Conservation (phyloP, 2,797 vertebrate species). For the Coreius guichenoti region DNA sequence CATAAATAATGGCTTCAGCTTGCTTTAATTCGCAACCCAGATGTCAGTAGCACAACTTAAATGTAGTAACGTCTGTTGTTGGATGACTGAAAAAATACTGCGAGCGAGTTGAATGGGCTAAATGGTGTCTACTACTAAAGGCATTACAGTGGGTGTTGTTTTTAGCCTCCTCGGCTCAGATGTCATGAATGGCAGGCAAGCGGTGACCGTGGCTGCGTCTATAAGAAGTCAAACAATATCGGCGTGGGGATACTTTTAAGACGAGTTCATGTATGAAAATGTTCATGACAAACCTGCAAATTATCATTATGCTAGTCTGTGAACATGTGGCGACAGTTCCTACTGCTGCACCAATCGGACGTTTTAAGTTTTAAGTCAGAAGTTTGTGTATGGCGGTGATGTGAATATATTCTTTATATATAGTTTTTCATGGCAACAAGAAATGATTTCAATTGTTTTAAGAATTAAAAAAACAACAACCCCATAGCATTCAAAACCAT, state of each 20-base stretch:
- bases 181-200: constrained; percentile 40
- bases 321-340: constrained; percentile 7
- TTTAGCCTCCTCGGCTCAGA: constrained; percentile 32
- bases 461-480: neutral
- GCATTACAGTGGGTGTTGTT: constrained; percentile 44
- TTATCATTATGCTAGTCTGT: neutral
- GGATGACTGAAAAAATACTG: neutral
- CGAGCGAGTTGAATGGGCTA: constrained; percentile 19
- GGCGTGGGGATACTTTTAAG: neutral
- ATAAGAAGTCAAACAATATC: constrained; percentile 19
- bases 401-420: neutral
- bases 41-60: constrained; percentile 23
- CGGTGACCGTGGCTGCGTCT: constrained; percentile 2
- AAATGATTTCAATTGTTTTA: neutral
- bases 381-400: neutral
- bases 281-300: neutral
- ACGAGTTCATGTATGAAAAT: neutral
- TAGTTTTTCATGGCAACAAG: neutral
- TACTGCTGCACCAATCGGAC: neutral
- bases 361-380: constrained; percentile 17
- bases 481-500: neutral
- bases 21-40: constrained; percentile 12
- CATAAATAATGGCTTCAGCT: neutral
- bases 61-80: neutral
- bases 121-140: neutral